phyloP scores from a whole-genome alignment of 2,888 invertebrate genomes.

The Metalampra italica region DNA sequence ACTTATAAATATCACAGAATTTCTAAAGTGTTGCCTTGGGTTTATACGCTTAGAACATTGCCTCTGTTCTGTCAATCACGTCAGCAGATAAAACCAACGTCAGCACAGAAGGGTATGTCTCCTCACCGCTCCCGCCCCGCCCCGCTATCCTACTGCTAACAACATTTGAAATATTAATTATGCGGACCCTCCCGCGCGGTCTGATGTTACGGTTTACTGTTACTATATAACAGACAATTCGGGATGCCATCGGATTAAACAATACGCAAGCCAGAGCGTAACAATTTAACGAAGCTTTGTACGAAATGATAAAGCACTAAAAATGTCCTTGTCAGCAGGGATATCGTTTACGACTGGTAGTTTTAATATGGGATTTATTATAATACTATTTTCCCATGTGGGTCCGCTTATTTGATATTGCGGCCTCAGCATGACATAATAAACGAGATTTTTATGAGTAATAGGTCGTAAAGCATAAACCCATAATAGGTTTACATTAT shows the following conservation, averaged over 20 bases:
- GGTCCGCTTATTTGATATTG: not conserved
- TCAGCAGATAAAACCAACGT: too few species aligned
- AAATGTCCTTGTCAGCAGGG: conserved; percentile 26
- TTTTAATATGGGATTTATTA: conserved; percentile 5
- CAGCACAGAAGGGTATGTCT: too few species aligned
- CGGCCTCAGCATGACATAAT: not conserved
- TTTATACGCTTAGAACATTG: too few species aligned
- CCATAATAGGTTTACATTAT: too few species aligned
- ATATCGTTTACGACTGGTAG: conserved; percentile 12
- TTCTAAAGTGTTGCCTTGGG: too few species aligned
- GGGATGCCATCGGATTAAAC: conserved; percentile 54
- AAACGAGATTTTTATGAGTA: not conserved
- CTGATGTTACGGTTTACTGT: conserved; percentile 37
- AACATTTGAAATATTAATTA: conserved; percentile 76
- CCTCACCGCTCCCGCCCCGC: not conserved
- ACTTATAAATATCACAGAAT: too few species aligned
- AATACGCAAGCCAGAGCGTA: conserved; percentile 42
- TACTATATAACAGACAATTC: conserved; percentile 50
- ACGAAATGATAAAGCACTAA: conserved; percentile 27
- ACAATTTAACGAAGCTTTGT: conserved; percentile 54
- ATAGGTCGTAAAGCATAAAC: not conserved
- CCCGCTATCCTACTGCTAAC: conserved; percentile 49
- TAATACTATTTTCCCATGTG: not conserved
- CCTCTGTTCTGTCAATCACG: too few species aligned
- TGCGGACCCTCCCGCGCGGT: conserved; percentile 40